Evolutionary conservation across 2,888 invertebrate genomes (phyloP).

Genomic region (Reticulitermes lucifugus): DNA sequence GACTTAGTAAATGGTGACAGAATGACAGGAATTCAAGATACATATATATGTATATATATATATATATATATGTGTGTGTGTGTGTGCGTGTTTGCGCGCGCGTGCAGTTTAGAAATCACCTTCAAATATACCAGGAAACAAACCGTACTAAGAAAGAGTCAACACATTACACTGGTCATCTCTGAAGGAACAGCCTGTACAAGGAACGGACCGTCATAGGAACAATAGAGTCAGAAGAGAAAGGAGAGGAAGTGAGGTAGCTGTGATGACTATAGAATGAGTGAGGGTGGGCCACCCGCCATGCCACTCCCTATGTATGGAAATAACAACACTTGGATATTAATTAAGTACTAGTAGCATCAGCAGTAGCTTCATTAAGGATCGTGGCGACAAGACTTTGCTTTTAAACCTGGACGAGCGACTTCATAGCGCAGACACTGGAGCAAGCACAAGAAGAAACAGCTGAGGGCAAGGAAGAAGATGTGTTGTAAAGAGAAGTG

Average conservation of each 20-base stretch:
- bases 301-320: slow-evolving; percentile 25
- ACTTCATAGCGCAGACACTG: slow-evolving; percentile 29
- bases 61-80: not conserved
- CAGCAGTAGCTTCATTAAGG: slow-evolving; percentile 42
- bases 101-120: no score
- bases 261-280: not conserved
- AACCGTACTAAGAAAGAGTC: no score
- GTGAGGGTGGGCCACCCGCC: not conserved
- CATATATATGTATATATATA: not conserved
- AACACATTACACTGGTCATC: not conserved
- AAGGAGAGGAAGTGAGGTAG: not conserved
- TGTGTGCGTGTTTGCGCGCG: no score
- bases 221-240: not conserved
- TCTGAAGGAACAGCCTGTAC: not conserved
- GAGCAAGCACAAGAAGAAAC: not conserved
- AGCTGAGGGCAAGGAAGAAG: slow-evolving; percentile 18
- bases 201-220: not conserved
- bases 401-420: slow-evolving; percentile 46
- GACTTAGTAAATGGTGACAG: not conserved
- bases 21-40: not conserved
- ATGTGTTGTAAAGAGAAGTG: not conserved
- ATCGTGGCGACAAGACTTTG: slow-evolving; percentile 49
- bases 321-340: slow-evolving; percentile 45
- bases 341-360: slow-evolving; percentile 40
- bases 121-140: no score